phyloP scores from a whole-genome alignment of 2,113 vertebrate genomes.

The Galeopterus variegatus region DNA sequence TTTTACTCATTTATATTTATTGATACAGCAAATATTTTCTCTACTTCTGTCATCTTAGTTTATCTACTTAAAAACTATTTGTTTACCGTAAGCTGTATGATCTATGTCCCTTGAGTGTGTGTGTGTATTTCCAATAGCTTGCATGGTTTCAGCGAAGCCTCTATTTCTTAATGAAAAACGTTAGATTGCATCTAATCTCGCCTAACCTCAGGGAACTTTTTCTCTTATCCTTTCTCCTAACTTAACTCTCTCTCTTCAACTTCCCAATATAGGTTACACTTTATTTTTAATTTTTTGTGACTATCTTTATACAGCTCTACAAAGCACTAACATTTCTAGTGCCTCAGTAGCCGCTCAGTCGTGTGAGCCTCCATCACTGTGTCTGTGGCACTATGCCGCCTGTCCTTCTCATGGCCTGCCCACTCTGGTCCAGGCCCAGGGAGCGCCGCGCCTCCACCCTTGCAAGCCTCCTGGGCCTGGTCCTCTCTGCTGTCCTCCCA shows the following conservation, averaged over 20 bases:
- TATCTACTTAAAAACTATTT: background rate
- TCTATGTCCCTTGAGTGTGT: too few relatives aligned
- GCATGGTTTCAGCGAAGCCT: background rate
- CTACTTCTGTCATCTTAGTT: background rate
- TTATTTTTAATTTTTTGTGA: background rate
- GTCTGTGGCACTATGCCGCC: too few relatives aligned
- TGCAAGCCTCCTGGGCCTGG: background rate
- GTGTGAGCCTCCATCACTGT: rapidly evolving
- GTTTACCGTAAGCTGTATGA: background rate
- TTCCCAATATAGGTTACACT: background rate
- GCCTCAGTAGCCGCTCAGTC: background rate
- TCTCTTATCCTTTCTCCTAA: background rate
- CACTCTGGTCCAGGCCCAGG: background rate
- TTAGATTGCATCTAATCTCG: background rate
- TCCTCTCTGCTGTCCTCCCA: background rate
- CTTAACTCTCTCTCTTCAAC: background rate
- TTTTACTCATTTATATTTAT: background rate
- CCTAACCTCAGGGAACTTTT: background rate
- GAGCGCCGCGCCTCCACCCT: rapidly evolving
- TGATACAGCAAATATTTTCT: background rate
- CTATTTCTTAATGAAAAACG: background rate
- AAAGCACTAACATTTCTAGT: background rate
- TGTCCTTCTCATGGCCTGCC: background rate
- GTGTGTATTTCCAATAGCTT: background rate
- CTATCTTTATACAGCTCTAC: background rate